Conservation (phyloP, 2,113 vertebrate genomes). For the Ailuropoda melanoleuca region DNA sequence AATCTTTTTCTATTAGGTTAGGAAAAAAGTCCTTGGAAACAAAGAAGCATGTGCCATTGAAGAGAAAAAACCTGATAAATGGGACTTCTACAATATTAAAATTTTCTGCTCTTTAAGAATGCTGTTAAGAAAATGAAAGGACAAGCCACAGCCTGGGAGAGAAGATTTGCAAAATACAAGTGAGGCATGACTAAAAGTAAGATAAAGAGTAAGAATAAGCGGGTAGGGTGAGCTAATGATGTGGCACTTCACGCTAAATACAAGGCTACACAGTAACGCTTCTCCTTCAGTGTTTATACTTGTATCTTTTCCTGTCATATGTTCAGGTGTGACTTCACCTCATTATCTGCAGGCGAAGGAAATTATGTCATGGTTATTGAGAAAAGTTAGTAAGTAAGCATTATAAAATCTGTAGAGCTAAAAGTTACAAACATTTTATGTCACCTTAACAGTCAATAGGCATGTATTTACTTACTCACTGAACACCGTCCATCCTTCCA, state of each 20-base stretch:
- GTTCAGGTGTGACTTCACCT: not conserved
- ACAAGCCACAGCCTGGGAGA: not conserved
- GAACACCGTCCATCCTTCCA: not conserved
- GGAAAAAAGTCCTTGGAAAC: not conserved
- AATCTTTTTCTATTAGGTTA: not conserved
- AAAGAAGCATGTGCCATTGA: not conserved
- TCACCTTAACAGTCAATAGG: not conserved
- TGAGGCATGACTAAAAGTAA: not conserved
- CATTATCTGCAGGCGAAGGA: not conserved
- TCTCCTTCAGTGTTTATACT: not conserved
- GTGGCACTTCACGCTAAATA: not conserved
- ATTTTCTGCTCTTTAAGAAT: not conserved
- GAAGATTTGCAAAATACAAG: slow-evolving; percentile 19
- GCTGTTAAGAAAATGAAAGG: not conserved
- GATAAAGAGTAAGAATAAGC: not conserved
- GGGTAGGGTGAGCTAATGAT: not conserved
- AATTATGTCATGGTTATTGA: not conserved
- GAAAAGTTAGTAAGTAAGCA: not conserved
- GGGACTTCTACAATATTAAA: not conserved
- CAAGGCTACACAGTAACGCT: not conserved
- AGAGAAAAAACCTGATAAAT: not conserved
- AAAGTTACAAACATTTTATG: not conserved
- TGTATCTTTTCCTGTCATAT: not conserved
- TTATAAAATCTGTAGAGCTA: not conserved
- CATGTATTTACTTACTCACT: not conserved